Conservation (phyloP, 2,797 vertebrate genomes). For the Halcyon smyrnensis region DNA sequence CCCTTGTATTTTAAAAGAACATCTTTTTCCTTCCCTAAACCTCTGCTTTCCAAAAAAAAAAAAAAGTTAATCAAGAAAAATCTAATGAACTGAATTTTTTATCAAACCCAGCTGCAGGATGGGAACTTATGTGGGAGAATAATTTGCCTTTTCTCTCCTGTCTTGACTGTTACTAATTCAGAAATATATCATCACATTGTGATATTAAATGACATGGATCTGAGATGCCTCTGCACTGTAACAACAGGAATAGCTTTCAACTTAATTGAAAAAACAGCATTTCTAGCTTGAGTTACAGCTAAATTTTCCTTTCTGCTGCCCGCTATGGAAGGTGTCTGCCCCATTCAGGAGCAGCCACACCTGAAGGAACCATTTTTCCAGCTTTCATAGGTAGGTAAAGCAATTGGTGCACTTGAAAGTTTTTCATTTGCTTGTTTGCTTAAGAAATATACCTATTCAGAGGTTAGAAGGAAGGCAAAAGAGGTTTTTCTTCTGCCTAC, state of each 20-base stretch:
- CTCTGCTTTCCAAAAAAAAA: not conserved
- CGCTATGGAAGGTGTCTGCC: not conserved
- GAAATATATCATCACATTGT: not conserved
- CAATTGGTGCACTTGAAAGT: fast-evolving
- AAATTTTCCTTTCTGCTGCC: not conserved
- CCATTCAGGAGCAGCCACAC: not conserved
- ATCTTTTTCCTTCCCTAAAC: not conserved
- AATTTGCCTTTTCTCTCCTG: not conserved
- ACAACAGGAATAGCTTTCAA: not conserved
- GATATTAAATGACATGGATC: not conserved
- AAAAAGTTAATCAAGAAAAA: not conserved
- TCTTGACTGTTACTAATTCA: not conserved
- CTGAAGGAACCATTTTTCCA: not conserved
- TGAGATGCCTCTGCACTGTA: not conserved
- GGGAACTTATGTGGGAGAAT: not conserved
- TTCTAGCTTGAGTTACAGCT: not conserved
- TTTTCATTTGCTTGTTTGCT: not conserved
- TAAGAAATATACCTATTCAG: not conserved
- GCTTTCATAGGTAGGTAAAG: not conserved
- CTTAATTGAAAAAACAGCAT: not conserved
- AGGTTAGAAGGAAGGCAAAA: not conserved
- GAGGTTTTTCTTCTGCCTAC: not conserved
- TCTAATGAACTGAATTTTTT: not conserved
- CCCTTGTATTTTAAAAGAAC: not conserved
- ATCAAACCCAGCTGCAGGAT: not conserved